Base-by-base conservation (phyloP, 2,888 invertebrate species). In the Tipula vernalis region DNA sequence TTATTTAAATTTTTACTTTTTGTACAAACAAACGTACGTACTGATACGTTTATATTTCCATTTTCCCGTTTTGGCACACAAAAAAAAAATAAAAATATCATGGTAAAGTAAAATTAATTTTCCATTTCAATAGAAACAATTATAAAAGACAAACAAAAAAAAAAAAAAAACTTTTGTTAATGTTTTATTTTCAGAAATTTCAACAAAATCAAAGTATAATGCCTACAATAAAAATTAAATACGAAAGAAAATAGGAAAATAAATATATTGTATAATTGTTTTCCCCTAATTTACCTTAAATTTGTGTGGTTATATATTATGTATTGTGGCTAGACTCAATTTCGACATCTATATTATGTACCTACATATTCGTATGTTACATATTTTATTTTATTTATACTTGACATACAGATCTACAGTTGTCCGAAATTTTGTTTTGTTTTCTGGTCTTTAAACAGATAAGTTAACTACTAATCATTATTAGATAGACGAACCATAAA, bases 81-180 rank as follows among this genome's bases (percentile, higher is more conserved):
- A 6, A 71, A 18, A 28, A 57, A 15, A 57, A 15, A 57, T n/a
- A 51, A 51, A 57, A 57, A 15, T 15, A 18, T 15, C 15, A 57
- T 57, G 51, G 51, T 10, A 71, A 71, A 71, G 71, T 71, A 71
- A 71, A 71, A 71, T 71, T 71, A 71, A 71, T 71, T 71, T 71
- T 71, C 71, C 71, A 71, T 71, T 71, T 71, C 71, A 71, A 71
- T 71, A 71, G 71, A 71, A 71, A 71, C 71, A 71, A 71, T 71
- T 71, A 71, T 71, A 71, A 71, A 71, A 71, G 71, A 28, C 71
- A 71, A 71, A 71, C 71, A 71, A 71, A 51, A 28, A 28, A 28
- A 5, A 44, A 44, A 44, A 44, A 44, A 44, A 51, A 71, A 71
- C 71, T 71, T 71, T 71, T 71, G 71, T 71, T 71, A 71, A 71